phyloP scores from a whole-genome alignment of 2,888 invertebrate species.

The Drosophila neotestacea region DNA sequence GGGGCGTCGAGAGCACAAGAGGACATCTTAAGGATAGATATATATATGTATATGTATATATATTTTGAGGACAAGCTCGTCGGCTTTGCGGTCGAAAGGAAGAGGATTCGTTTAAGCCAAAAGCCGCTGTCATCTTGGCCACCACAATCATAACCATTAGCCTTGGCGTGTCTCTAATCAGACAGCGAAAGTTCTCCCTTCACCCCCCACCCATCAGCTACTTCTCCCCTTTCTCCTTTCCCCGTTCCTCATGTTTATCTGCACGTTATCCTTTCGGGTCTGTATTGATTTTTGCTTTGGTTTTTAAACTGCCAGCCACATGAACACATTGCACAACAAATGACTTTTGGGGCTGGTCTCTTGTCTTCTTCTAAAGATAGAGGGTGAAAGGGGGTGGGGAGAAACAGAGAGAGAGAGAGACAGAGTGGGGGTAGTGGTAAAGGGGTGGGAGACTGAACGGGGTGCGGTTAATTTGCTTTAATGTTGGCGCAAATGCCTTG shows the following conservation, averaged over 20 bases:
- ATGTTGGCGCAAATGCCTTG: slow-evolving; percentile 70
- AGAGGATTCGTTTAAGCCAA: slow-evolving; percentile 60
- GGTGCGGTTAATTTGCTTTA: slow-evolving; percentile 84
- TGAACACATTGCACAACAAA: slow-evolving; percentile 83
- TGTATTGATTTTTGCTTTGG: slow-evolving; percentile 78
- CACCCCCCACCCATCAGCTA: neutral
- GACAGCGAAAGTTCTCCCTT: slow-evolving; percentile 63
- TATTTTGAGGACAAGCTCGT: slow-evolving; percentile 13
- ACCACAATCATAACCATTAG: slow-evolving; percentile 81
- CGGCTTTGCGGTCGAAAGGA: slow-evolving; percentile 38
- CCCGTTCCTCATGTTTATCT: neutral
- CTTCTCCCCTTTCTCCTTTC: neutral
- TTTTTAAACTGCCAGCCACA: slow-evolving; percentile 80
- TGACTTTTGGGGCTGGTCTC: slow-evolving; percentile 76
- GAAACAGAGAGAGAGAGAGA: neutral
- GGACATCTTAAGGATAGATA: slow-evolving; percentile 48
- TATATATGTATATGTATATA: neutral
- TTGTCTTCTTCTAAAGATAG: neutral
- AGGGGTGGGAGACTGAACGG: slow-evolving; percentile 38
- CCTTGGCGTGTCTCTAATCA: slow-evolving; percentile 78
- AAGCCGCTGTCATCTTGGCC: slow-evolving; percentile 77
- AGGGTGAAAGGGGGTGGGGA: neutral
- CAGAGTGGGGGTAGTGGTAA: too few species aligned
- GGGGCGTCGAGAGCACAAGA: slow-evolving; percentile 36
- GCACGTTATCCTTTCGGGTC: slow-evolving; percentile 57